Conservation (phyloP, 2,113 vertebrate genomes). For the Capreolus pygargus region DNA sequence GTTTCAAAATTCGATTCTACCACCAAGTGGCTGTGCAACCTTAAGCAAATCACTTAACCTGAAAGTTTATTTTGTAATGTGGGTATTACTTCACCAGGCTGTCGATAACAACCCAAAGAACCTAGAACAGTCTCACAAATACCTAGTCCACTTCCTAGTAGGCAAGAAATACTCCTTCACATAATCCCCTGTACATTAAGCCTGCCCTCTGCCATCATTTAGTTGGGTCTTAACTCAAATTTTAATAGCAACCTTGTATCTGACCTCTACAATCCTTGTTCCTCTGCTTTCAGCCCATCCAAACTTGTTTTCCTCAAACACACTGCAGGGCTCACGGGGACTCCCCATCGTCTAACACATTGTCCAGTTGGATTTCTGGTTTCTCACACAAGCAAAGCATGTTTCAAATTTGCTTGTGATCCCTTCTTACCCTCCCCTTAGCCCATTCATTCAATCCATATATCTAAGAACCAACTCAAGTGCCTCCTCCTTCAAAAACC, state of each 20-base stretch:
- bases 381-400: background rate
- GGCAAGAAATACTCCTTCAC: background rate
- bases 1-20: background rate
- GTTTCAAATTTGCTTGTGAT: background rate
- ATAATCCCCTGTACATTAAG: background rate
- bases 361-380: fast-evolving
- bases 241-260: background rate
- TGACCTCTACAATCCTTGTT: too few species aligned
- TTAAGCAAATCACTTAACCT: background rate
- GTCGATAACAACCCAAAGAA: background rate
- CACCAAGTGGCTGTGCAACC: background rate
- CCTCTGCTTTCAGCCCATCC: background rate
- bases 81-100: background rate
- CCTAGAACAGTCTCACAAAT: background rate
- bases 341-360: fast-evolving
- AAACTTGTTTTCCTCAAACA: background rate
- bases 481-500: background rate
- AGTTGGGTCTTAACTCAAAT: background rate
- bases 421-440: background rate
- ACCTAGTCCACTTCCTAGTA: background rate
- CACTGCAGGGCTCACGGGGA: background rate
- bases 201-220: background rate
- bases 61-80: background rate
- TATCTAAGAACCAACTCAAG: background rate
- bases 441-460: background rate